Evolutionary conservation across 2,113 vertebrate genomes (phyloP).

Genomic region (Fulica atra): DNA sequence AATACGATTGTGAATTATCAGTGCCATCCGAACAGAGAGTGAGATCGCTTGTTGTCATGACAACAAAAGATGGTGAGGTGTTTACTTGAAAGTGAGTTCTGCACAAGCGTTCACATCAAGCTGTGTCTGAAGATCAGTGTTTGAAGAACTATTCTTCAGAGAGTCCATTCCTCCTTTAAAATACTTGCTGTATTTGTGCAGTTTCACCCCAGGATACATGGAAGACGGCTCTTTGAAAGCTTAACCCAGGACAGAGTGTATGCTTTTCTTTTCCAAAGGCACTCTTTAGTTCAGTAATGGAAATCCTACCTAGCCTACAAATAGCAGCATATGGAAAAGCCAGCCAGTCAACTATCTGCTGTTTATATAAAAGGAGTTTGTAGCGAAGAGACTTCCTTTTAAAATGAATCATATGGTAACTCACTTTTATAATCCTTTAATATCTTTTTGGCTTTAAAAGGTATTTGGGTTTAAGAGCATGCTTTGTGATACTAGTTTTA

Average conservation of each 20-base stretch:
- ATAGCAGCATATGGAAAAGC: background rate
- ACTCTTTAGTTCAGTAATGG: conserved; percentile 6
- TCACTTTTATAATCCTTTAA: conserved; percentile 40
- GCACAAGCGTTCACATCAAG: background rate
- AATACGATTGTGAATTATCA: conserved; percentile 37
- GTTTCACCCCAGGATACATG: background rate
- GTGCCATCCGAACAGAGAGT: conserved; percentile 57
- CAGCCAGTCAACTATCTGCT: conserved; percentile 21
- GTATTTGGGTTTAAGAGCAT: conserved; percentile 27
- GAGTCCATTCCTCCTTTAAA: background rate
- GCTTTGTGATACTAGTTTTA: conserved; percentile 19
- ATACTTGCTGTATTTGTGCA: conserved; percentile 9
- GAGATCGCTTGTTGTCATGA: conserved; percentile 79
- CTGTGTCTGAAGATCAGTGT: background rate
- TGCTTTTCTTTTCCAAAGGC: background rate
- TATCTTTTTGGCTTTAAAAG: background rate
- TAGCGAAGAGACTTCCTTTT: conserved; percentile 37
- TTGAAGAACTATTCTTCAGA: conserved; percentile 24
- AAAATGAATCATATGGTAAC: conserved; percentile 60
- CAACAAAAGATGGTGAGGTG: conserved; percentile 69
- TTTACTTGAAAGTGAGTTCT: conserved; percentile 58
- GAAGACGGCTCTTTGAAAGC: conserved; percentile 21
- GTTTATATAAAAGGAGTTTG: background rate
- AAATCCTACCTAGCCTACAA: conserved; percentile 42
- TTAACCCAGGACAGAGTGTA: background rate